Conservation (phyloP, 1,140 invertebrate genomes). For the Pogonus chalceus region DNA sequence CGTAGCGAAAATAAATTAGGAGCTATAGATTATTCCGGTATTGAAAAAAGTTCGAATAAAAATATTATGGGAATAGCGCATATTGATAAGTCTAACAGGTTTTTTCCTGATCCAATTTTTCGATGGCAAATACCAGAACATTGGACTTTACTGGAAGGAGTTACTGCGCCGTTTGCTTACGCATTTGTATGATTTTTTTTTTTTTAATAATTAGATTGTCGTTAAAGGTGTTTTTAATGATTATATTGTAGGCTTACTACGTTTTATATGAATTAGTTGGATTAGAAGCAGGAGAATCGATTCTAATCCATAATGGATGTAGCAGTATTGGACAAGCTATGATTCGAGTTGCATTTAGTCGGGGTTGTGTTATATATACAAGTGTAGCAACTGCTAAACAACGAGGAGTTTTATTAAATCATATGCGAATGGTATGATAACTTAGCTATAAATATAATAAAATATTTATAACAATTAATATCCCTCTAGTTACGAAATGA, state of each 20-base stretch:
- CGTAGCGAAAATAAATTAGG: conserved; percentile 20
- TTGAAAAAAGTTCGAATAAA: conserved; percentile 17
- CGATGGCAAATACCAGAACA: conserved; percentile 47
- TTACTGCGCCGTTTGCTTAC: conserved; percentile 51
- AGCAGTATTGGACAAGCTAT: conserved; percentile 63
- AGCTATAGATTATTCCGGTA: conserved; percentile 30
- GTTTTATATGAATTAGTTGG: conserved; percentile 45
- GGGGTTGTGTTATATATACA: conserved; percentile 36
- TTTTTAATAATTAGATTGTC: too few species aligned
- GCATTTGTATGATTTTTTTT: too few species aligned
- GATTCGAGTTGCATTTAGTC: conserved; percentile 49
- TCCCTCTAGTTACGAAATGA: conserved; percentile 10
- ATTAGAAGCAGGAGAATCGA: conserved; percentile 43
- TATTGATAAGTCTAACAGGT: conserved; percentile 23
- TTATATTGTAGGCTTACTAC: conserved; percentile 41
- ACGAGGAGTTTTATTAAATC: conserved; percentile 27
- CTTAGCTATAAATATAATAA: background rate
- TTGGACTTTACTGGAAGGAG: conserved; percentile 49
- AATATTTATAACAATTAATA: background rate
- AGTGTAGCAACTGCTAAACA: conserved; percentile 39
- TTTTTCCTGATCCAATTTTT: conserved; percentile 25
- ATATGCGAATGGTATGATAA: background rate
- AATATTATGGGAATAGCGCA: conserved; percentile 27
- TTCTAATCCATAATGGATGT: conserved; percentile 59
- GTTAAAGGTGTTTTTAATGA: background rate